Evolutionary conservation across 2,797 vertebrate genomes (phyloP).

Genomic region (Labroides dimidiatus): DNA sequence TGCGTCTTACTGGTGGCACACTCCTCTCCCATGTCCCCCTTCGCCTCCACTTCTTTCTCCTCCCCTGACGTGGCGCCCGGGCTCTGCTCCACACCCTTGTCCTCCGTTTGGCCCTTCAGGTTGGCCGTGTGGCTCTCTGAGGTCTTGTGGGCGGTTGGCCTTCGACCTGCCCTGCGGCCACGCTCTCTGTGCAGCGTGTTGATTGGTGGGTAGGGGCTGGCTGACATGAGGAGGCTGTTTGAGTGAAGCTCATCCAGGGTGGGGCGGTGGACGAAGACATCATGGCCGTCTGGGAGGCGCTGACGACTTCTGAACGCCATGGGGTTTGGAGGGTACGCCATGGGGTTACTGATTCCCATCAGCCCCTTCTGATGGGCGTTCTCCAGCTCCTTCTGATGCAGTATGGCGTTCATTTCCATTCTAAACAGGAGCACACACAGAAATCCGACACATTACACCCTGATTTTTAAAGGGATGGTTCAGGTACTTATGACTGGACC

Average conservation of each 20-base stretch:
- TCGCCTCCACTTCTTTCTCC: conserved; percentile 87
- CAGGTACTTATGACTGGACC: too few species aligned
- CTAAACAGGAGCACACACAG: conserved; percentile 62
- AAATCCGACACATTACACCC: conserved; percentile 3
- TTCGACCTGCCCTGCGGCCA: conserved; percentile 85
- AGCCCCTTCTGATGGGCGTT: conserved; percentile 91
- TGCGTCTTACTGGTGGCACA: conserved; percentile 74
- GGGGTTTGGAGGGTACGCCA: conserved; percentile 86
- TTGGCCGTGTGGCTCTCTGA: conserved; percentile 75
- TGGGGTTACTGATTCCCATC: conserved; percentile 86
- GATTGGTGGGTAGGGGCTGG: conserved; percentile 87
- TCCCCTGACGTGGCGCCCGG: conserved; percentile 81
- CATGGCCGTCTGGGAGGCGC: conserved; percentile 86
- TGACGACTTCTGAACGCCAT: conserved; percentile 87
- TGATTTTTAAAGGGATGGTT: not conserved
- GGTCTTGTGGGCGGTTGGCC: conserved; percentile 85
- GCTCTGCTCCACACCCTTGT: conserved; percentile 82
- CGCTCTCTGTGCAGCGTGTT: conserved; percentile 89
- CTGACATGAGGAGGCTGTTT: conserved; percentile 87
- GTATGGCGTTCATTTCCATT: conserved; percentile 96
- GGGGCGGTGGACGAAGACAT: conserved; percentile 88
- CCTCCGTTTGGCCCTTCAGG: conserved; percentile 85
- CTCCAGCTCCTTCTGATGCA: conserved; percentile 95
- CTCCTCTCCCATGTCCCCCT: conserved; percentile 86
- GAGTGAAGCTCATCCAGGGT: conserved; percentile 88